A percentile compares a stretch with the other conserved stretches of the same genome.
Evolutionary conservation across 1,140 invertebrate genomes (phyloP).

Genomic region (Phortica variegata): DNA sequence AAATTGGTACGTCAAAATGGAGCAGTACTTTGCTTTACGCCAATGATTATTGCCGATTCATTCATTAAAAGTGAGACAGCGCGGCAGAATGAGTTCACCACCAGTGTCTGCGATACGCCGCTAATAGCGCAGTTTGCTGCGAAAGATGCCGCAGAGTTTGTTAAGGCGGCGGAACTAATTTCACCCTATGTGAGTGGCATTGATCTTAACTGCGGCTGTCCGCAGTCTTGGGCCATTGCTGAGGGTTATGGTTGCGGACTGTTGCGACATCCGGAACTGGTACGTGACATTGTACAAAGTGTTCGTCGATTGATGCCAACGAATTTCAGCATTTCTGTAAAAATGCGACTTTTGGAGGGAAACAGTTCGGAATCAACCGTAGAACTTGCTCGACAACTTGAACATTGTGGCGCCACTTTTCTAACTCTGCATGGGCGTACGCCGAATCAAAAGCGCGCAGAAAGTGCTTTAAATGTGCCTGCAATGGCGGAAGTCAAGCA

Average conservation of each 20-base stretch:
- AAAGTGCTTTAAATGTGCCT: slow-evolving; percentile 71
- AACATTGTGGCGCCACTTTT: slow-evolving; percentile 83
- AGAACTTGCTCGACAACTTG: slow-evolving; percentile 70
- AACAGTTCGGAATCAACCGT: slow-evolving; percentile 27
- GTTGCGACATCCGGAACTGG: slow-evolving; percentile 78
- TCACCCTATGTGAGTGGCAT: slow-evolving; percentile 81
- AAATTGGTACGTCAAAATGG: slow-evolving; percentile 64
- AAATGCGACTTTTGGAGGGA: slow-evolving; percentile 76
- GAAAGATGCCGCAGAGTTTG: slow-evolving; percentile 79
- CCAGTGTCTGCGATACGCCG: slow-evolving; percentile 75
- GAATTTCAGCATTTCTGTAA: slow-evolving; percentile 87
- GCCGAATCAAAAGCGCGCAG: slow-evolving; percentile 73
- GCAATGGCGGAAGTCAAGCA: slow-evolving; percentile 72
- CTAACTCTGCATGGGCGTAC: slow-evolving; percentile 90
- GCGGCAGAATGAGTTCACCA: slow-evolving; percentile 85
- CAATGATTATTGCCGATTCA: slow-evolving; percentile 94
- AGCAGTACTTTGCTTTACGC: slow-evolving; percentile 90
- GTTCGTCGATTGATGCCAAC: slow-evolving; percentile 71
- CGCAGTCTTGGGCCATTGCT: slow-evolving; percentile 91
- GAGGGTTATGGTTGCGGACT: slow-evolving; percentile 88
- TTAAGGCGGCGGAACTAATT: slow-evolving; percentile 79
- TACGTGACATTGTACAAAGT: slow-evolving; percentile 78
- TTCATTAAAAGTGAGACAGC: slow-evolving; percentile 88
- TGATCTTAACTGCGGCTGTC: slow-evolving; percentile 96
- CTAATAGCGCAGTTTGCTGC: slow-evolving; percentile 95